Percentiles rank a stretch among this genome's conserved stretches.
These are phyloP conservation scores for Colossoma macropomum DNA, from an alignment of 2,113 vertebrate genomes.

Conservation along the genomic window DNA sequence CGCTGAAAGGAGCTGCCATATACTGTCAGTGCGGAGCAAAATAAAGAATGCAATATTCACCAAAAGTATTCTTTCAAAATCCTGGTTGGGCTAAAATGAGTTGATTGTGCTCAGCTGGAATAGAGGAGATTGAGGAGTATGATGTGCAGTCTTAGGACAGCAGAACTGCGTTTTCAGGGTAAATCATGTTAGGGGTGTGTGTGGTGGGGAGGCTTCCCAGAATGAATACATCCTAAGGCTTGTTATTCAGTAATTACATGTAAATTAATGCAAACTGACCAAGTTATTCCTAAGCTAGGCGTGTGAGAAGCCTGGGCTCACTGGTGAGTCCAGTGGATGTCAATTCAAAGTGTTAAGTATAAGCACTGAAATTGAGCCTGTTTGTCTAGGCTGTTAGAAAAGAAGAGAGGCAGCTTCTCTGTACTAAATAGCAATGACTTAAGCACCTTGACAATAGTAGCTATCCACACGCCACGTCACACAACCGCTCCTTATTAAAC, in stretches of 20 bases:
- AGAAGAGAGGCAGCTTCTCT: not conserved
- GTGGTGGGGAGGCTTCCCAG: too few relatives aligned
- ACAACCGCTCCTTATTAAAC: not conserved
- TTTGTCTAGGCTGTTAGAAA: not conserved
- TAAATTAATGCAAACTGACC: too few relatives aligned
- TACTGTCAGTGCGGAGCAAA: not conserved
- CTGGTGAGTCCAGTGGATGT: too few relatives aligned
- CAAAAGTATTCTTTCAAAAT: not conserved
- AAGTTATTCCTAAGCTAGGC: too few relatives aligned
- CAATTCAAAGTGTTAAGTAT: too few relatives aligned
- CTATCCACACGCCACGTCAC: not conserved
- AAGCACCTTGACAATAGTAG: not conserved
- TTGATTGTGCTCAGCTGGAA: not conserved
- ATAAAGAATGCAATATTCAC: not conserved
- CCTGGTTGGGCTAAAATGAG: not conserved
- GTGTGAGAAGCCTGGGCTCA: too few relatives aligned
- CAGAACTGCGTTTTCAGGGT: not conserved
- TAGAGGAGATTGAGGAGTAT: not conserved
- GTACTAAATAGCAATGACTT: not conserved
- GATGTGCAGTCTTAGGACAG: not conserved
- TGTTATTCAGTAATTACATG: too few relatives aligned
- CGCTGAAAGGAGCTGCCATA: constrained; percentile 5
- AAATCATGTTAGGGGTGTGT: too few relatives aligned
- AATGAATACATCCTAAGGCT: too few relatives aligned
- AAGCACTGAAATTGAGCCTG: not conserved